Evolutionary conservation across 2,888 invertebrate species (phyloP), one percentile per base, ranked within the genome.

Genomic region (Dyspetes luteomarginatus): DNA sequence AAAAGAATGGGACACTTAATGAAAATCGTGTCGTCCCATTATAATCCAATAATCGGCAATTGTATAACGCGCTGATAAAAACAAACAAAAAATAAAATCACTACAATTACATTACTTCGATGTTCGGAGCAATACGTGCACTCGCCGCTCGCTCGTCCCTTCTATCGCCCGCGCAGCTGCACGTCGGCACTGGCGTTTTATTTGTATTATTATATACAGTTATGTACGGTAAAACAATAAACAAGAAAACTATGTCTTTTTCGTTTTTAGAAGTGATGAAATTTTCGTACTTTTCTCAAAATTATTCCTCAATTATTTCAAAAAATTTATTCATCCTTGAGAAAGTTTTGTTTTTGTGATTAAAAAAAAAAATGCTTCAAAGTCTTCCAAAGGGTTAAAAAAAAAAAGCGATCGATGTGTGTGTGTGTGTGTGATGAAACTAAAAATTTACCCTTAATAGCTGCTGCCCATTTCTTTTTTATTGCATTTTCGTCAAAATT

Each of bases 201-300:
- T 81, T 81, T 75, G 75, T 81, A 81, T 73, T 50, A 82, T 75
- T 73, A 75, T 78, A 73, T 55, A 62, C 80, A 67, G 30, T 76
- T 79, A 78, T 76, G 81, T 81, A 81, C 68, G 77, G 81, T 36
- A 60, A 74, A 81, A 67, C 36, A 78, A 65, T 80, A 79, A 82
- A 82, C 62, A 58, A 67, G 48, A 64, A 68, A 73, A 52, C 62
- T 43, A 71, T 82, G 75, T 82, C 72, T 78, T 76, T n/a, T 82
- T 79, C 77, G 77, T 82, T 82, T 73, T 77, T 82, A 77, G 82
- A 80, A 73, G 71, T 76, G 67, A 60, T 76, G 50, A 64, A 24
- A 81, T 67, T 41, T 65, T 78, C 3, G 56, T 17, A 36, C 22
- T 19, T 75, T 45, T 12, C 22, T 17, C 43, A 3, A 1, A 15